Percentiles rank a stretch among this genome's conserved stretches.
These are phyloP conservation scores for Tupaia chinensis DNA, from an alignment of 2,113 vertebrate genomes.

Conservation along the genomic window DNA sequence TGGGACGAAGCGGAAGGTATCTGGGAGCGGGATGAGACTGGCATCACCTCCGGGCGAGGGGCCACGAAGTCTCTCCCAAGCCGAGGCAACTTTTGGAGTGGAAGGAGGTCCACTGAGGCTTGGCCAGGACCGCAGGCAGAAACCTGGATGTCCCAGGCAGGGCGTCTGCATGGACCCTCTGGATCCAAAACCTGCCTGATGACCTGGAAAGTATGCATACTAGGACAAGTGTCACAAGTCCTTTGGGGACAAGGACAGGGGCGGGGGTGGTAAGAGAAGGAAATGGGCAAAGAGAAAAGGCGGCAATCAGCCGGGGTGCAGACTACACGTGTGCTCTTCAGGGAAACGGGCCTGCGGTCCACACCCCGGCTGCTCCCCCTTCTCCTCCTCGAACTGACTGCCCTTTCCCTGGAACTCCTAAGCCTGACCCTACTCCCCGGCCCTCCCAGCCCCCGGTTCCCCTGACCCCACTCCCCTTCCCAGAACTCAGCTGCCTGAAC, in stretches of 20 bases:
- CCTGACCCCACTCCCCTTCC: slow-evolving; percentile 70
- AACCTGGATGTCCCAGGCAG: not conserved
- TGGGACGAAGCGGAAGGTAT: not conserved
- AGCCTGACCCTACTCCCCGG: slow-evolving; percentile 56
- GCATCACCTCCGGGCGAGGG: not conserved
- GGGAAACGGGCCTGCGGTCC: slow-evolving; percentile 39
- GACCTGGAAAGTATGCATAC: not conserved
- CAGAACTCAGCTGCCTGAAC: slow-evolving; percentile 70
- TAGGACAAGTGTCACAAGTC: not conserved
- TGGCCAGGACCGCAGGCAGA: not conserved
- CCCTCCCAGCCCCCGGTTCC: slow-evolving; percentile 29
- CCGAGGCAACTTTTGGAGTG: not conserved
- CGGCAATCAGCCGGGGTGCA: not conserved
- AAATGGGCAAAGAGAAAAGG: slow-evolving; percentile 8
- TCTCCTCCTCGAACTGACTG: slow-evolving; percentile 65
- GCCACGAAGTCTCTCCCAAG: not conserved
- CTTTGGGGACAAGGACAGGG: not conserved
- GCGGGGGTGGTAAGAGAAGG: not conserved
- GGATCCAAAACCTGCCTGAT: not conserved
- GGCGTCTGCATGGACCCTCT: not conserved
- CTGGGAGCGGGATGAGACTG: not conserved
- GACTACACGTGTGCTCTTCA: slow-evolving; percentile 48
- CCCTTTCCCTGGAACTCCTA: slow-evolving; percentile 70
- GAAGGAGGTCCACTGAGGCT: not conserved
- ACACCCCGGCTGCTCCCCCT: not conserved